Evolutionary conservation across 2,888 invertebrate genomes (phyloP), one percentile per base, ranked within the genome.

Genomic region (Synergus laeviventris): DNA sequence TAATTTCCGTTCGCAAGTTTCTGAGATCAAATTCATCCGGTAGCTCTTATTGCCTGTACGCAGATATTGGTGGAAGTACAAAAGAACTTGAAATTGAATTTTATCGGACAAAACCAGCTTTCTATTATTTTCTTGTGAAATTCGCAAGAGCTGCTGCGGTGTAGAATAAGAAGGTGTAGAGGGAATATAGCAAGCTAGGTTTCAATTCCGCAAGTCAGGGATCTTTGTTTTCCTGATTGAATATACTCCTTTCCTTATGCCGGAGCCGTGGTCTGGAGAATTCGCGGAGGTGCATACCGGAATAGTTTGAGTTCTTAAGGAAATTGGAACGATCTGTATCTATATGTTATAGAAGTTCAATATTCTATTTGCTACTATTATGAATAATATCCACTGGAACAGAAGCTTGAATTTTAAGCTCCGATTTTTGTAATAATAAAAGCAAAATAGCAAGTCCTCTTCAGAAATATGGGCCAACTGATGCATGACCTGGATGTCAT

Each of bases 81-180:
- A 70, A 70, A 70, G 70, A 70, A 70, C 31, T 70, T 70, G 70
- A 70, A 70, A 70, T 70, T 70, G 49, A 49, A 70, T 70, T 70
- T 70, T 70, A 70, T 70, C 70, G 70, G 70, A 70, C 70, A 70
- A 49, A n/a, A 70, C 49, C 70, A 70, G 70, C 70, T 66, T 66
- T 66, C 66, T 66, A 66, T 45, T 66, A 66, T 66, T 66, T 66
- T 66, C 66, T 66, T 66, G 45, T 31, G 45, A 64, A 66, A 42
- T 66, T 66, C 45, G 66, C 16, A n/a, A 16, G 45, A 45, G 31
- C 62, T 62, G 42, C 45, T 66, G 66, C 42, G 66, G 66, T 66
- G 42, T 66, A 42, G 66, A 66, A 66, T 66, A 66, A 45, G 66
- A 66, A 66, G 56, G 56, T 56, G 21, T 7, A 42, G 42, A 12